Base-by-base conservation (phyloP, 2,797 vertebrate species). In the Coluber constrictor region DNA sequence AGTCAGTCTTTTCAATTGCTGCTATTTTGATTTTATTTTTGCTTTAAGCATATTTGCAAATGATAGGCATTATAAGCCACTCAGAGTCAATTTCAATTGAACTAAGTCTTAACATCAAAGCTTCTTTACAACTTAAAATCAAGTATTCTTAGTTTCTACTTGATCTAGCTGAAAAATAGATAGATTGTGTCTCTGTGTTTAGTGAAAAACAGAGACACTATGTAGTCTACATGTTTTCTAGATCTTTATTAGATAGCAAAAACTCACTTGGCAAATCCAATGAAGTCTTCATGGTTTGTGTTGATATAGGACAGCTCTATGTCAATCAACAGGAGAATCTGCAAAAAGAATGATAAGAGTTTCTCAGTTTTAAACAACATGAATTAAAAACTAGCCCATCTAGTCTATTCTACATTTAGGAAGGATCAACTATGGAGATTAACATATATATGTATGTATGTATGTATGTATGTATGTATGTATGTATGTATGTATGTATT, bases 211-310 rank as follows among this genome's bases (percentile, higher is more conserved):
- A 70, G 92, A 57, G 27, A 56, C 12, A 83, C 29, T 37, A 57
- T 86, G 4, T 43, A 29, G 51, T 18, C 6, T 47, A 55, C 23
- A 56, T 57, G 18, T 56, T 56, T 88, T 27, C 55, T 27, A 23
- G 47, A 23, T 57, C 32, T 56, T 86, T 56, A 57, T 91, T 94
- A 43, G 13, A 74, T 47, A 88, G 70, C 66, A 9, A 8, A 61
- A 43, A 98, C 99, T 93, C 98, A 99, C 99, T 99, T 99, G 95
- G 99, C 99, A 88, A 99, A 99, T 88, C 99, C 99, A n/a, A 99
- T 99, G 98, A 99, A 99, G 97, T 99, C 99, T 93, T 99, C 99
- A 0, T 99, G 99, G 97, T 99, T 99, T 63, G 99, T 99, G 98
- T 99, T 99, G 97, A 99, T 99, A 98, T 99, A 99, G 47, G 99